Percentiles rank a stretch among this genome's conserved stretches.
These are phyloP conservation scores for Timema cristinae DNA, from an alignment of 2,888 invertebrate species.

Conservation along the genomic window DNA sequence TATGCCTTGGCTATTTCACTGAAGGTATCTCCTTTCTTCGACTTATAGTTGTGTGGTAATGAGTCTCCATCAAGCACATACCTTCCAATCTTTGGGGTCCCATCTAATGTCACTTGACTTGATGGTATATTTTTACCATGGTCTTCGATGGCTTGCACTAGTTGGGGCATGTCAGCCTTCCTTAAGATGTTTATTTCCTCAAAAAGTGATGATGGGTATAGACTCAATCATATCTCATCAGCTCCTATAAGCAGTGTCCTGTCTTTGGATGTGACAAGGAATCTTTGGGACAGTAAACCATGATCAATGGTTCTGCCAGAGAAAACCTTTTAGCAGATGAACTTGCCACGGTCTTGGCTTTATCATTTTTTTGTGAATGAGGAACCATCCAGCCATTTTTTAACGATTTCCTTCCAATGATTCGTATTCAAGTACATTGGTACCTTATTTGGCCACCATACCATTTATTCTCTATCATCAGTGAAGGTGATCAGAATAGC, in stretches of 20 bases:
- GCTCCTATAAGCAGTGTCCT: neutral
- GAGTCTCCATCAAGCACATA: neutral
- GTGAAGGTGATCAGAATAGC: neutral
- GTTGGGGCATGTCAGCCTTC: conserved; percentile 6
- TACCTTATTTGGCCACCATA: neutral
- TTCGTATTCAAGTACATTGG: neutral
- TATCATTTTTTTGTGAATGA: neutral
- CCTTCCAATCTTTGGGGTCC: neutral
- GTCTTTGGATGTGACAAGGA: neutral
- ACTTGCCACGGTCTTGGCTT: conserved; percentile 3
- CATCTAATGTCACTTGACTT: neutral
- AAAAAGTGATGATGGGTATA: neutral
- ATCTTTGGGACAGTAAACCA: conserved; percentile 5
- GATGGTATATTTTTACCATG: neutral
- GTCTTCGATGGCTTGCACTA: neutral
- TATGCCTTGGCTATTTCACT: neutral
- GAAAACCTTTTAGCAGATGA: neutral
- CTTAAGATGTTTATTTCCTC: neutral
- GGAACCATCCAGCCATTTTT: neutral
- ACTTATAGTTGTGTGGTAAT: neutral
- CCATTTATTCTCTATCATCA: conserved; percentile 2
- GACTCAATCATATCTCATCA: conserved; percentile 7
- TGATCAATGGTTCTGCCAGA: conserved; percentile 5
- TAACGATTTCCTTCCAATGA: neutral
- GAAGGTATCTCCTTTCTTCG: neutral